Base-by-base conservation (phyloP, 2,888 invertebrate species). In the Palloptera scutellata region DNA sequence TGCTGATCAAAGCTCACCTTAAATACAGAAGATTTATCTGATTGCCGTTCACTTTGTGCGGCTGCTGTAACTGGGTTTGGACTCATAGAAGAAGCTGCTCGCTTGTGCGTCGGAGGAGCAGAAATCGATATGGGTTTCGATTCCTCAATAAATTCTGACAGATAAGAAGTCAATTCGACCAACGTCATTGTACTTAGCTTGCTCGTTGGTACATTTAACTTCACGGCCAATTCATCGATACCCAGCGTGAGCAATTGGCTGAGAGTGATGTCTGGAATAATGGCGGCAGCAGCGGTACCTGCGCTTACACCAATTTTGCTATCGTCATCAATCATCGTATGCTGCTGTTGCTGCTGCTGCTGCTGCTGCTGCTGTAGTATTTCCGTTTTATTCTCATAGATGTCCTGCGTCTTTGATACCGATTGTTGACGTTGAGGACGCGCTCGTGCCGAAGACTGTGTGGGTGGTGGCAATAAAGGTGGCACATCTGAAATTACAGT, bases 131-230 rank as follows among this genome's bases (percentile, higher is more conserved):
- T 67, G 11, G 52, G 51, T 68, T 85, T 84, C 11, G 82, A 81
- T 64, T 82, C 84, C 74, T 88, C 88, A 62, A 86, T 85, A 68
- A 88, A 87, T 75, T 88, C 87, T 0, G 93, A 89, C 40, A 95
- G 87, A 81, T 93, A 93, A 64, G 91, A 90, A 0, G 95, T 95
- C 52, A 96, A 87, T 83, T 95, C 95, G 20, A 94, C 93, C 68
- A 96, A 86, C 0, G 95, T 95, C 91, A 95, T 92, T 67, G 91
- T 92, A 62, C 93, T 93, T 58, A 96, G 85, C 67, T 93, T 91
- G 60, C 89, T 88, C 0, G 92, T 88, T 0, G 94, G 93, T 77
- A 95, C 93, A 74, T 91, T 91, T 67, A 89, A 87, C 86, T 92
- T 91, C 17, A 86, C 81, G 0, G 95, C 93, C 66, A 95, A 85